A percentile compares a stretch with the other conserved stretches of the same genome.
Evolutionary conservation across 2,888 invertebrate species (phyloP).

Genomic region (Lissocephala sabroskyi): DNA sequence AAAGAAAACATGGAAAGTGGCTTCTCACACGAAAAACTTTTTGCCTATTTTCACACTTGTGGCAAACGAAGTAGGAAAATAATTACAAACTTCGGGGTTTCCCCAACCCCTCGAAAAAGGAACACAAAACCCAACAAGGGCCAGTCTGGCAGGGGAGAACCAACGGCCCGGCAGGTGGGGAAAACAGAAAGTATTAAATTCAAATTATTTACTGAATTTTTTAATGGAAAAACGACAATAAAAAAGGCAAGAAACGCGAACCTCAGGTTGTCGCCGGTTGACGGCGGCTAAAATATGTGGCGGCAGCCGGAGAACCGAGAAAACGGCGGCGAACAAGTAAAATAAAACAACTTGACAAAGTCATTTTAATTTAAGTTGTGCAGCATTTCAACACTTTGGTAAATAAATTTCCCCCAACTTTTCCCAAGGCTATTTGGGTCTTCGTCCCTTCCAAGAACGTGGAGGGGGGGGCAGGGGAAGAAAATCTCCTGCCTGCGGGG

Average conservation of each 20-base stretch:
- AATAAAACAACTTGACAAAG: conserved; percentile 39
- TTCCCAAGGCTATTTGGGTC: conserved; percentile 6
- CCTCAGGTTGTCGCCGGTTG: background rate
- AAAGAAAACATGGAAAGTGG: conserved; percentile 38
- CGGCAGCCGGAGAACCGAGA: background rate
- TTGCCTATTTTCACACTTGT: conserved; percentile 58
- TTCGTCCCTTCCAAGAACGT: conserved; percentile 28
- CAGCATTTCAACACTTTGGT: conserved; percentile 62
- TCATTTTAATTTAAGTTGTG: conserved; percentile 66
- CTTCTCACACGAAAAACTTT: conserved; percentile 47
- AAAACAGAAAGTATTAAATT: conserved; percentile 19
- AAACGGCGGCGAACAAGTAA: background rate
- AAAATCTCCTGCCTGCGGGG: no score
- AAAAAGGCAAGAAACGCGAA: background rate
- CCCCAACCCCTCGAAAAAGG: no score
- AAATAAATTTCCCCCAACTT: conserved; percentile 39
- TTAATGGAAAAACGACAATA: conserved; percentile 11
- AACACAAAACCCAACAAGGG: conserved; percentile 17
- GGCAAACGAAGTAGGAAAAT: conserved; percentile 53
- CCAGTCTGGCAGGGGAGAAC: background rate
- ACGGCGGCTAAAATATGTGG: background rate
- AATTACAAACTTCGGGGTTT: conserved; percentile 58
- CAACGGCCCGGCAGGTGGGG: no score
- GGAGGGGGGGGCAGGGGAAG: background rate
- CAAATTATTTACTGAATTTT: conserved; percentile 20